Evolutionary conservation across 2,888 invertebrate genomes (phyloP).

Genomic region (Mimachlamys varia): DNA sequence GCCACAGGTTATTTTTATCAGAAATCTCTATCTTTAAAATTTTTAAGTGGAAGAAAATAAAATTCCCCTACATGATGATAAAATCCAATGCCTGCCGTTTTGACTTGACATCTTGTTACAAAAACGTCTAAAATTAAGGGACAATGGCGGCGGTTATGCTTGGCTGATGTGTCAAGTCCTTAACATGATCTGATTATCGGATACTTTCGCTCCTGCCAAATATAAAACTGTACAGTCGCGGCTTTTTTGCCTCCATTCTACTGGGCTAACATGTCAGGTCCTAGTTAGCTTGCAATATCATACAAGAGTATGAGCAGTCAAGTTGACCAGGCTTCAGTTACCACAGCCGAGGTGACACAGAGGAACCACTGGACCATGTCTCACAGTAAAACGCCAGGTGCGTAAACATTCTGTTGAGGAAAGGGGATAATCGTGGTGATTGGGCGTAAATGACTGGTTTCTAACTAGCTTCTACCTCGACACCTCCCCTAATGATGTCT

Average conservation of each 20-base stretch:
- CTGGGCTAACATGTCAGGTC: neutral
- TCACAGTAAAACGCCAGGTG: constrained; percentile 28
- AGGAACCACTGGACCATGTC: neutral
- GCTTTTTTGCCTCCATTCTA: neutral
- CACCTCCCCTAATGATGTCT: constrained; percentile 7
- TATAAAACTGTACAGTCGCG: neutral
- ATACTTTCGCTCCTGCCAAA: constrained; percentile 24
- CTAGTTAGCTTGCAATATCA: neutral
- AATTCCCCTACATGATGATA: neutral
- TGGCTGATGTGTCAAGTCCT: neutral
- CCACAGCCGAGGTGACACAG: neutral
- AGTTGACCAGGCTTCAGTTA: neutral
- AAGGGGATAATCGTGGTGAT: neutral
- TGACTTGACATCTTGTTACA: constrained; percentile 14
- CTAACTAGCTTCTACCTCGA: constrained; percentile 13
- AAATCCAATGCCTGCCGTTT: neutral
- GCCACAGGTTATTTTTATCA: neutral
- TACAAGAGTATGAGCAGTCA: neutral
- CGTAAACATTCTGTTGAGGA: neutral
- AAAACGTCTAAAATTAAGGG: constrained; percentile 10
- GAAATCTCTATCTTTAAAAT: neutral
- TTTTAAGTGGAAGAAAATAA: constrained; percentile 1
- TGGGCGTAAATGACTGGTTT: constrained; percentile 4
- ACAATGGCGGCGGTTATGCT: neutral
- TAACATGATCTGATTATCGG: constrained; percentile 17